Conservation (phyloP, 1,140 invertebrate genomes). For the Hermetia illucens region DNA sequence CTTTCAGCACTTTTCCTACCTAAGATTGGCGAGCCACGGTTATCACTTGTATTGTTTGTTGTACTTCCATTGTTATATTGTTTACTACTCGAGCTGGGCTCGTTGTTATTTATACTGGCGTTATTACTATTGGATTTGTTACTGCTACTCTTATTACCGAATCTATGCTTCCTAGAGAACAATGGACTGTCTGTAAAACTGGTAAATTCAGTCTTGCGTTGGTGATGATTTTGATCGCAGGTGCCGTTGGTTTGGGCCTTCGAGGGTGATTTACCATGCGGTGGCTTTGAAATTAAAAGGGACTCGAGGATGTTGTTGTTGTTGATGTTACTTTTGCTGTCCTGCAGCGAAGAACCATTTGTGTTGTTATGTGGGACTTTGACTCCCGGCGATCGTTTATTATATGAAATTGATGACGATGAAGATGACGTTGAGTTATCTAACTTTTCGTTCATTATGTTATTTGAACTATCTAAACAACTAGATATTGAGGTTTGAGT, state of each 20-base stretch:
- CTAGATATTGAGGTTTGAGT: too few species aligned
- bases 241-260: neutral
- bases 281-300: too few species aligned
- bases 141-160: conserved; percentile 16
- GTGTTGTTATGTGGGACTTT: too few species aligned
- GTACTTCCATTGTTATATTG: conserved; percentile 6
- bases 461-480: too few species aligned
- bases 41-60: conserved; percentile 18
- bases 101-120: conserved; percentile 11
- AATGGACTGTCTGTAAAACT: conserved; percentile 30
- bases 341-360: too few species aligned
- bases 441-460: too few species aligned
- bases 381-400: too few species aligned
- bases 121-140: neutral
- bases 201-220: conserved; percentile 21
- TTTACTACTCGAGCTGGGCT: conserved; percentile 1
- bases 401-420: too few species aligned
- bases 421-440: too few species aligned
- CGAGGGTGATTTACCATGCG: too few species aligned
- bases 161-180: conserved; percentile 29
- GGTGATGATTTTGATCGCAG: conserved; percentile 1
- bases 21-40: conserved; percentile 21
- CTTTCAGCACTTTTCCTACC: conserved; percentile 19
- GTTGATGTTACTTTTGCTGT: conserved; percentile 7
- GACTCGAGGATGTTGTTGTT: conserved; percentile 2